Evolutionary conservation across 2,113 vertebrate species (phyloP).

Genomic region (Peromyscus leucopus): DNA sequence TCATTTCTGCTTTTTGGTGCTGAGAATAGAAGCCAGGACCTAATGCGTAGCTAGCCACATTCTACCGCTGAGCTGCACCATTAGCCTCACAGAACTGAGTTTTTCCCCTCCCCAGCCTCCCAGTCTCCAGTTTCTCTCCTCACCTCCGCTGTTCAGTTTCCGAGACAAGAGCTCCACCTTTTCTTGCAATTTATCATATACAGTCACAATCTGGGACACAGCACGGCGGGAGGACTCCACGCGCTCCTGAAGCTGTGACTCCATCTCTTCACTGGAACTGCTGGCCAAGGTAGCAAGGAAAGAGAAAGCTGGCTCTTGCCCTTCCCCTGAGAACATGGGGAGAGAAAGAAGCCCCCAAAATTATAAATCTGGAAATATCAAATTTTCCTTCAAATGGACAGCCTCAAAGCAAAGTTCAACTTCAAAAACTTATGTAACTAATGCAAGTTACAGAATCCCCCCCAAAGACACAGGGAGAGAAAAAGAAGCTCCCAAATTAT

Average conservation of each 20-base stretch:
- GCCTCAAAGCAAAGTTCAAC: not conserved
- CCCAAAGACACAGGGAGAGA: constrained; percentile 31
- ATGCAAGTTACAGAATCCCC: not conserved
- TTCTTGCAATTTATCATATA: constrained; percentile 93
- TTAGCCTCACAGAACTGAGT: not conserved
- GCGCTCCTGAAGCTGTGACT: constrained; percentile 95
- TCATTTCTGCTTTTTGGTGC: not conserved
- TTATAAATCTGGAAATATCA: constrained; percentile 59
- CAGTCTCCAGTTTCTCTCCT: not conserved
- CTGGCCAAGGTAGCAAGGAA: constrained; percentile 97
- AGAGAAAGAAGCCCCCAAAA: not conserved
- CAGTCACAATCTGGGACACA: constrained; percentile 91
- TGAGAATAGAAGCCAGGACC: not conserved
- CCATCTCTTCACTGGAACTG: constrained; percentile 98
- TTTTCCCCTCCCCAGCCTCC: not conserved
- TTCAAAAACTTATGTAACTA: not conserved
- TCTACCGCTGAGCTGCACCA: not conserved
- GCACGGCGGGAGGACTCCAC: constrained; percentile 95
- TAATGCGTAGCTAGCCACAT: not conserved
- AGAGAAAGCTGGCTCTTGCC: constrained; percentile 92
- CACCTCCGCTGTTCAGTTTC: constrained; percentile 89
- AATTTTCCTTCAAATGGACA: constrained; percentile 31
- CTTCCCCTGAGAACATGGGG: constrained; percentile 86
- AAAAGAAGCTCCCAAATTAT: not conserved
- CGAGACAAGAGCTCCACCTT: constrained; percentile 87